Conservation (phyloP, 2,113 vertebrate species). For the Cromileptes altivelis region DNA sequence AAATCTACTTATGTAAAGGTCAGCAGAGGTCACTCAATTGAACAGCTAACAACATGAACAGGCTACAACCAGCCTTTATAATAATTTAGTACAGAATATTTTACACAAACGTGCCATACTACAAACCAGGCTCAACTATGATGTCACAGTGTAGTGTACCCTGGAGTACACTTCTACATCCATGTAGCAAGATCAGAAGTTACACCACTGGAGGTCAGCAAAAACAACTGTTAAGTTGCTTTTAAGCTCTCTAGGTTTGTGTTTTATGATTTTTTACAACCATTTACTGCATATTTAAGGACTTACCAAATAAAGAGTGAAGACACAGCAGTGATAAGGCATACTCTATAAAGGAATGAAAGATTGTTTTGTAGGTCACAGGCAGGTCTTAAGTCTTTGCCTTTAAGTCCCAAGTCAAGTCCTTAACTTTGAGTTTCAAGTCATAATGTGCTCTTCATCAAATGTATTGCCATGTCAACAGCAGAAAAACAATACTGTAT, state of each 20-base stretch:
- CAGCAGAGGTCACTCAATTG: background rate
- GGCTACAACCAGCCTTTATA: background rate
- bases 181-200: background rate
- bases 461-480: no score
- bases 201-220: background rate
- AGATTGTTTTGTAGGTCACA: no score
- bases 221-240: background rate
- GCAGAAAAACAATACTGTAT: no score
- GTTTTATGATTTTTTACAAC: background rate
- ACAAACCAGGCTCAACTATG: background rate
- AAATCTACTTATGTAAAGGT: conserved; percentile 17
- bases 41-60: conserved; percentile 16
- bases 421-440: no score
- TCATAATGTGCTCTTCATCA: no score
- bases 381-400: no score
- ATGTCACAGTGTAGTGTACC: background rate
- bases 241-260: background rate
- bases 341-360: background rate
- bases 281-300: background rate
- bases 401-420: no score
- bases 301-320: background rate
- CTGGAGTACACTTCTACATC: no score
- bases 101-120: background rate
- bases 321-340: background rate
- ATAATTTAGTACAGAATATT: background rate